Conservation (phyloP, 2,113 vertebrate genomes). For the Prinia subflava region DNA sequence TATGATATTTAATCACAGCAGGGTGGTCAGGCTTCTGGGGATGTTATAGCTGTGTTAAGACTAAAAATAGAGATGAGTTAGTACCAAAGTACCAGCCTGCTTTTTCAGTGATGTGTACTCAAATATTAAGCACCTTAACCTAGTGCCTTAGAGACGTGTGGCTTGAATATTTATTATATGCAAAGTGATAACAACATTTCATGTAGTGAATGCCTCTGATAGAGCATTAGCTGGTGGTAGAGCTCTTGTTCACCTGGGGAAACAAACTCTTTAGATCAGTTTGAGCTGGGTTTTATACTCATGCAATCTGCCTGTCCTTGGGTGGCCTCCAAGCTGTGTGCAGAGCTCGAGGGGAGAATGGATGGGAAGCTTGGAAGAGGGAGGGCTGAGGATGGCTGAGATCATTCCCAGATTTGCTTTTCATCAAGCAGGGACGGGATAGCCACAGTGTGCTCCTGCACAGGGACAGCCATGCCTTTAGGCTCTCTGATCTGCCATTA, state of each 20-base stretch:
- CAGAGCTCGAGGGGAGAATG: background rate
- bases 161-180: constrained; percentile 5
- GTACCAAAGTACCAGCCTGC: background rate
- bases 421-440: background rate
- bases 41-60: background rate
- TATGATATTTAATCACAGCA: constrained; percentile 49
- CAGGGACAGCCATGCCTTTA: background rate
- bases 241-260: background rate
- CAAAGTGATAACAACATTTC: background rate
- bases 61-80: constrained; percentile 51
- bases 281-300: background rate
- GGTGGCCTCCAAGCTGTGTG: background rate
- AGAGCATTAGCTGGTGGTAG: background rate
- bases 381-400: background rate
- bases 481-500: background rate
- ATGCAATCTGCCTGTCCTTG: background rate
- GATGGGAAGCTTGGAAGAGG: background rate
- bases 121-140: constrained; percentile 24
- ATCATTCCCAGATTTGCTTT: background rate
- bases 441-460: background rate
- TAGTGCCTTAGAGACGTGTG: background rate
- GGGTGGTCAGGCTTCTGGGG: constrained; percentile 15
- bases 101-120: background rate
- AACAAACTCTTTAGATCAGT: background rate
- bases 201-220: background rate